Evolutionary conservation across 2,113 vertebrate species (phyloP).

Genomic region (Hippoglossus stenolepis): DNA sequence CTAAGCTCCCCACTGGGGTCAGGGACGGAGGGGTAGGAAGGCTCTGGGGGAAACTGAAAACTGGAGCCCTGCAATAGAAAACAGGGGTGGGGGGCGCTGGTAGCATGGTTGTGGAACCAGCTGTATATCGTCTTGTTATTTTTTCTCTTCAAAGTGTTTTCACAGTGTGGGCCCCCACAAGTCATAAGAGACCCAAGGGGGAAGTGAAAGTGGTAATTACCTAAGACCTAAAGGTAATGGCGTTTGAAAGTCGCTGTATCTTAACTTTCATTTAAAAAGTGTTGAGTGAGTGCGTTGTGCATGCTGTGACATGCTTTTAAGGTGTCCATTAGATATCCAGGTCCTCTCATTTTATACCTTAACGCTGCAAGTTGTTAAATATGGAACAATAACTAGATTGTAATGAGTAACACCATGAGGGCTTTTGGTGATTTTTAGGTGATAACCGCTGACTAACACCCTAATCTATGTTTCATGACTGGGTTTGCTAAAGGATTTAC

Average conservation of each 20-base stretch:
- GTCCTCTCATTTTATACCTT: constrained; percentile 8
- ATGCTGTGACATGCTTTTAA: constrained; percentile 40
- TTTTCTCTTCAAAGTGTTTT: constrained; percentile 60
- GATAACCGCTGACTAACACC: constrained; percentile 48
- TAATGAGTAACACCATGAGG: constrained; percentile 21
- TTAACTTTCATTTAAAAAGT: constrained; percentile 40
- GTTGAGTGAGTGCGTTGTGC: constrained; percentile 47
- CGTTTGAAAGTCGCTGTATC: constrained; percentile 54
- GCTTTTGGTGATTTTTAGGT: constrained; percentile 7
- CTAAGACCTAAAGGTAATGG: constrained; percentile 46
- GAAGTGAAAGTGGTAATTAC: constrained; percentile 64
- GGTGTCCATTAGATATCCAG: constrained; percentile 23
- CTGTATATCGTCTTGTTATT: constrained; percentile 34
- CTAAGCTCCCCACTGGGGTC: constrained; percentile 65
- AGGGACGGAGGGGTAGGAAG: constrained; percentile 46
- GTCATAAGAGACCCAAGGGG: constrained; percentile 26
- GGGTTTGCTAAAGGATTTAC: constrained; percentile 48
- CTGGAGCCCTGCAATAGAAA: constrained; percentile 29
- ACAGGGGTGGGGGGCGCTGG: background rate
- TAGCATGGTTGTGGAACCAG: constrained; percentile 42
- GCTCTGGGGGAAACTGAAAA: constrained; percentile 22
- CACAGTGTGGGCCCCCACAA: constrained; percentile 41
- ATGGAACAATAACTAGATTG: constrained; percentile 44
- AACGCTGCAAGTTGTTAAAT: constrained; percentile 27
- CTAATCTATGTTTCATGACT: constrained; percentile 46